Base-by-base conservation (phyloP, 2,888 invertebrate species). In the Aspidiotus destructor region DNA sequence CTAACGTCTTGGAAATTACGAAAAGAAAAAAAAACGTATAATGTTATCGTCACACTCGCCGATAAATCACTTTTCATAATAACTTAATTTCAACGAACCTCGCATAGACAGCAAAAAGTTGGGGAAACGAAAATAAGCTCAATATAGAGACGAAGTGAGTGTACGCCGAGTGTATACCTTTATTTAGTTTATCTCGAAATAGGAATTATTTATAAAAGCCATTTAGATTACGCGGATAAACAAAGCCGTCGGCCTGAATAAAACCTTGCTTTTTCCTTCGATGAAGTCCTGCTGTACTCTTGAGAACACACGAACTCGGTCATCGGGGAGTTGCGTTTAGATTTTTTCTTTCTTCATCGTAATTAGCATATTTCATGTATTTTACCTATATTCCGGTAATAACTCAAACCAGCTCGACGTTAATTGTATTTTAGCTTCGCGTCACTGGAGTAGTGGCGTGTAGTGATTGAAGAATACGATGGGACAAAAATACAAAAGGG, bases 351-450 rank as follows among this genome's bases (percentile, higher is more conserved):
- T 28, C 40, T 58, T 58, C 40, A 11, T 58, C 44, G 15, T 67
- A 58, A 67, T 67, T 67, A 58, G 67, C 67, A 67, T 67, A 67
- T 67, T 67, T 67, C 67, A 67, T 67, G 67, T 60, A 48, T 58
- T 67, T 67, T 67, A 67, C 67, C 67, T 67, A 67, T 67, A 67
- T 67, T 67, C 67, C 67, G 67, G 67, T 57, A 67, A 67, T 67
- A 67, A 67, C 48, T 67, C 58, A 67, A 58, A 58, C 55, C 11
- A 48, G 67, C 58, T 16, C 60, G 67, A 67, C 67, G 60, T 67
- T 67, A 67, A 67, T 67, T 67, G 67, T 58, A 60, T 67, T 67
- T 67, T 52, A 58, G 67, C 48, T 64, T 28, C 28, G 28, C 28
- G 28, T 28, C 28, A 28, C 28, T 28, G 28, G 28, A 28, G 5